A percentile compares a stretch with the other conserved stretches of the same genome.
These are phyloP conservation scores for Trigoniulus corallinus DNA, from an alignment of 1,140 invertebrate species.

Conservation along the genomic window DNA sequence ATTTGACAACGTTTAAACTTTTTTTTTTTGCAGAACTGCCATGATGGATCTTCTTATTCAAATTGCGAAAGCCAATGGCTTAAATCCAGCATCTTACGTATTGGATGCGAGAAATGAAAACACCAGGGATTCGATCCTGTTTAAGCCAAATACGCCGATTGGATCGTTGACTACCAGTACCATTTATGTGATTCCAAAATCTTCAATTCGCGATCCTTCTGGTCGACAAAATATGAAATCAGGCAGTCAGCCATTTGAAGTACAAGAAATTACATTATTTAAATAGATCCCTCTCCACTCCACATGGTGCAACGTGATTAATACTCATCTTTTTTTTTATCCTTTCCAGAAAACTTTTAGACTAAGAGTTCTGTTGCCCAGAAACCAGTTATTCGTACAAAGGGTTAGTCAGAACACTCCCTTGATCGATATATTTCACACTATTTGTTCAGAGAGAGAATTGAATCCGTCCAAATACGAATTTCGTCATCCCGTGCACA, in stretches of 20 bases:
- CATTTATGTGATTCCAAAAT: constrained; percentile 42
- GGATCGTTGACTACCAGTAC: constrained; percentile 35
- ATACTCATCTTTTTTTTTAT: constrained; percentile 7
- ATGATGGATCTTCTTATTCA: constrained; percentile 70
- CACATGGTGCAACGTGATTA: not conserved
- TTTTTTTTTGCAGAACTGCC: constrained; percentile 41
- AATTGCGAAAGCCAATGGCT: constrained; percentile 49
- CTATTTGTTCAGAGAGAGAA: constrained; percentile 64
- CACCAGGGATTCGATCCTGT: constrained; percentile 36
- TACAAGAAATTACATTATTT: constrained; percentile 10
- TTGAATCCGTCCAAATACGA: constrained; percentile 55
- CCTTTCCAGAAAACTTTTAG: constrained; percentile 46
- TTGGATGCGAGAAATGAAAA: constrained; percentile 44
- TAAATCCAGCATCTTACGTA: constrained; percentile 50
- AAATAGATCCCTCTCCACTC: not conserved
- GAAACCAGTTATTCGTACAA: constrained; percentile 60
- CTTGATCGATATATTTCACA: constrained; percentile 44
- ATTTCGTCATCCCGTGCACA: constrained; percentile 53
- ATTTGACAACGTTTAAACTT: no score
- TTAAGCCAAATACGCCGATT: constrained; percentile 64
- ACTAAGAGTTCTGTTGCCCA: constrained; percentile 61
- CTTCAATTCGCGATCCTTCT: constrained; percentile 17
- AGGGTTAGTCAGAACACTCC: constrained; percentile 47
- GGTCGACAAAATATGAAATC: constrained; percentile 21
- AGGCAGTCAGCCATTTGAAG: constrained; percentile 44